Base-by-base conservation (phyloP, 2,113 vertebrate species). In the Charina bottae region DNA sequence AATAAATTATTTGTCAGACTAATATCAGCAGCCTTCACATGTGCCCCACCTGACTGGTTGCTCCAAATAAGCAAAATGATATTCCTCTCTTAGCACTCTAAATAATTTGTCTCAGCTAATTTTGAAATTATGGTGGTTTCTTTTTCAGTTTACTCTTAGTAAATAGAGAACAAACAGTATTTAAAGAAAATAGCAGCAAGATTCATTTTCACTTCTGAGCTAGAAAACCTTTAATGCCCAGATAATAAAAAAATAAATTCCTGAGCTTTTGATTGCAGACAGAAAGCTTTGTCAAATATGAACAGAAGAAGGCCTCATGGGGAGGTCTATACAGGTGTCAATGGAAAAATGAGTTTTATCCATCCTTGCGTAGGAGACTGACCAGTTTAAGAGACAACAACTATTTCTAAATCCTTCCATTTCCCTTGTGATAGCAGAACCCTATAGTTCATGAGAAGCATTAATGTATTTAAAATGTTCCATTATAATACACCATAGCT, bases 31-130 rank as follows among this genome's bases (percentile, higher is more conserved):
- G 92, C 49, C 64, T 92, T 92, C 21, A 49, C 21, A 53, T 49
- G 2, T 17, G 72, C 0, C 21, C 17, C 19, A n/a, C 28, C 21
- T 33, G 33, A 56, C 42, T 17, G 33, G 37, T 26, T 59, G 10
- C 85, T 62, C 17, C 49, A 46, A 64, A 92, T 58, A 90, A 54
- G 90, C 56, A 92, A 94, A 93, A 89, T 83, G 87, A 89, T 86
- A 88, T 94, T 93, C 62, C 88, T 91, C 94, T 93, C 95, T 93
- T 26, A 89, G 88, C 94, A 94, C 96, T 93, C 95, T 92, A 93
- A 90, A 94, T 94, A 94, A 92, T 56, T 95, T 95, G 88, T 90
- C 91, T 93, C 93, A 2, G 23, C 55, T 94, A 78, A 93, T 87
- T 96, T 89, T 89, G 90, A 95, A 95, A 96, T 93, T n/a, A n/a